Base-by-base conservation (phyloP, 2,888 invertebrate species). In the Sericinus montela region DNA sequence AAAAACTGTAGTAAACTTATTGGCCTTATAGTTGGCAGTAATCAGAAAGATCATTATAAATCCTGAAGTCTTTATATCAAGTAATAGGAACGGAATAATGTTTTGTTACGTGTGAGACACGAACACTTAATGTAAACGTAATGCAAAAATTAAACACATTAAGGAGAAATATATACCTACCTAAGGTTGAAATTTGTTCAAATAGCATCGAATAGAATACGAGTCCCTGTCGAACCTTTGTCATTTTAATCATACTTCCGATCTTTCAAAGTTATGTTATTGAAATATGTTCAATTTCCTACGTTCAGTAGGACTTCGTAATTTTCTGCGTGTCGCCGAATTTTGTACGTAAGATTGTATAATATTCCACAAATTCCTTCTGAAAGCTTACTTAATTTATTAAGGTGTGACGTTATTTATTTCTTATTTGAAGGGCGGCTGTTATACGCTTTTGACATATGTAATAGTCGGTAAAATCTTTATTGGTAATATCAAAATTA, bases 271-370 rank as follows among this genome's bases (percentile, higher is more conserved):
- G 85, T 86, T 80, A 86, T 80, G 74, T 83, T 84, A 86, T 87
- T 87, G 85, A 87, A 85, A 86, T 86, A 87, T 86, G 85, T 86
- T 84, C 82, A 84, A 86, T 86, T 85, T 87, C 86, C 85, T 77
- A 71, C 65, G 69, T 71, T 75, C 73, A 62, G 72, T 70, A 71
- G 69, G 62, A 72, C 56, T 74, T 75, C 54, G 73, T 80, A 76
- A 81, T 78, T 80, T 74, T 55, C 67, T 65, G 65, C 60, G 67
- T 66, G 65, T 65, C 65, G 60, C 56, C 54, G 58, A 64, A 53
- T 61, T 55, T 50, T 47, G 54, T 55, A 49, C 41, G 23, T 46
- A 40, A 14, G 16, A 41, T 50, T 39, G 41, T 36, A 45, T 11
- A 30, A 37, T 36, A 51, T 43, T 43, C 37, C 42, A 16, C 28